Conservation (phyloP, 2,797 vertebrate species). For the Pangasius sanitwongsei region DNA sequence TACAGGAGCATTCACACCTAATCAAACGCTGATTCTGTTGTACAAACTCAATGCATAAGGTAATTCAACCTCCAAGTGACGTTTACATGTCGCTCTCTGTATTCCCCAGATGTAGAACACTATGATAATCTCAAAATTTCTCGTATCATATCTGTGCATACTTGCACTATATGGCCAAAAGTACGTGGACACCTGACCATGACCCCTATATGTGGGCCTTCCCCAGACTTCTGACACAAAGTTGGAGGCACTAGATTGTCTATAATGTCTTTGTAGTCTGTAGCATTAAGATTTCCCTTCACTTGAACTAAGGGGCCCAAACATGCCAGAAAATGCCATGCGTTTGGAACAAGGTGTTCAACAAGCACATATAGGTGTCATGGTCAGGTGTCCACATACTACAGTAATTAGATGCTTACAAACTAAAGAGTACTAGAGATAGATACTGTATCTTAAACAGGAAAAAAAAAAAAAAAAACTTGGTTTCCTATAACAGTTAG, state of each 20-base stretch:
- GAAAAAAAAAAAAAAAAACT: too few species aligned
- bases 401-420: not conserved
- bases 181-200: not conserved
- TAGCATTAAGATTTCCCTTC: not conserved
- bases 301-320: not conserved
- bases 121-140: not conserved
- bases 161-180: not conserved
- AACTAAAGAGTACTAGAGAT: not conserved
- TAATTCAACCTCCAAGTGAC: too few species aligned
- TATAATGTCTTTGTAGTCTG: not conserved
- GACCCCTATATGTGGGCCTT: not conserved
- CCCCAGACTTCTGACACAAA: not conserved
- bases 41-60: too few species aligned
- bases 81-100: too few species aligned
- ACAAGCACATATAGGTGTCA: not conserved
- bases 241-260: not conserved
- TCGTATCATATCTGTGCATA: not conserved
- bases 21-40: too few species aligned
- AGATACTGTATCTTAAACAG: too few species aligned
- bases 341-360: not conserved
- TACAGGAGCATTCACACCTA: too few species aligned
- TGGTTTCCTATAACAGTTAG: too few species aligned
- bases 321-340: not conserved
- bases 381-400: not conserved
- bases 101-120: not conserved